Evolutionary conservation across 1,140 invertebrate species (phyloP), one percentile per base, ranked within the genome.

Genomic region (Bombus ignitus): DNA sequence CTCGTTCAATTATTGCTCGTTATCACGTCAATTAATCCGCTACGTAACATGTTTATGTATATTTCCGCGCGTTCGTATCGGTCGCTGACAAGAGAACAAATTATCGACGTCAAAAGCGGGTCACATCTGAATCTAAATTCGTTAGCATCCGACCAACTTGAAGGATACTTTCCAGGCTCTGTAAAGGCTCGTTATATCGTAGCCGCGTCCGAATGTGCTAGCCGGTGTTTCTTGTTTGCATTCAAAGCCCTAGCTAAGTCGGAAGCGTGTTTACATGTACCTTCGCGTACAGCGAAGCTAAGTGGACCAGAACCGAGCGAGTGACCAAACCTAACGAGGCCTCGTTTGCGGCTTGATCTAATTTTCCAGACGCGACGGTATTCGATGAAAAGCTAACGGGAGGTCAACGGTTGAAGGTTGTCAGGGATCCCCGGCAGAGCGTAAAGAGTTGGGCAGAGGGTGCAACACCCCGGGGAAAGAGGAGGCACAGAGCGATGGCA

Each of bases 311-410:
- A 44, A 6, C 62, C n/a, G 13, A 9, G 13, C 65, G 79, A 85
- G 84, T 81, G 84, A 75, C 84, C 79, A 75, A 77, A 53, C 76
- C 80, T 89, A 89, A 89, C 85, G 88, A 89, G 39, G 77, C 84
- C 85, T 86, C 88, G 88, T 89, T 75, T 87, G 88, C 81, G 76
- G 76, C 66, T 77, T 87, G 88, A 89, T 89, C 82, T 86, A 89
- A 89, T 89, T 89, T 79, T 73, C 88, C 37, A 68, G 76, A 57
- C 66, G 71, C 79, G 47, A 8, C 42, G 59, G 28, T 18, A 18
- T 81, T 74, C 83, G 59, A 32, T 47, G 70, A 42, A 35, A 72
- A 81, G 77, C 57, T 62, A 73, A 73, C 77, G 78, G n/a, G 13
- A 35, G 62, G 13, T 39, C 44, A 35, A 18, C 25, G 47, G 25